Evolutionary conservation across 2,113 vertebrate genomes (phyloP), one percentile per base, ranked within the genome.

Genomic region (Mungos mungo): DNA sequence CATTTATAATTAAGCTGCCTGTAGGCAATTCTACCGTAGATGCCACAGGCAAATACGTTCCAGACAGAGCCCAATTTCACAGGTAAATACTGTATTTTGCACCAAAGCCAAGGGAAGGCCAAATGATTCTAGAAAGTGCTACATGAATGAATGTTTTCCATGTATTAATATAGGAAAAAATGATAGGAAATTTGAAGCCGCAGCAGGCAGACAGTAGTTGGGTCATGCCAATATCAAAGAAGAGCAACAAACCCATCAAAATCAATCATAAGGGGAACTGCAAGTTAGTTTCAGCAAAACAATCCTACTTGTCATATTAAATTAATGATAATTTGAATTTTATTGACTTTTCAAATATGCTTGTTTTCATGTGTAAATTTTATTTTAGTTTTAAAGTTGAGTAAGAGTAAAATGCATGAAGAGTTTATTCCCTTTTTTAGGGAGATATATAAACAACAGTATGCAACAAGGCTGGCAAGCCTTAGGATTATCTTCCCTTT

Each of bases 241-340:
- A 93, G 90, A 8, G 14, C 50, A 76, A 81, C 21, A 21, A 15
- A 41, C 13, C 57, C 85, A 50, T 92, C 54, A 94, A 87, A 97
- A 65, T 71, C 13, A 90, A 16, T 85, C 85, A 93, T 16, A 38
- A 88, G 35, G 77, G 88, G 57, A 97, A 82, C 11, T 82, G 16
- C 41, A 84, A 92, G 77, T 95, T 68, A 77, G 23, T 38, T 63
- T 93, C 50, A 97, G 45, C 14, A 94, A 95, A 93, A 83, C 19
- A 96, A 82, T 84, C 65, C 95, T 90, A 83, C 71, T 33, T 88
- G 88, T 94, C 80, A 86, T 52, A 80, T 69, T 54, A 88, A 81
- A 45, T 95, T 81, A 77, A 97, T 12, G 3, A 65, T 63, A 72
- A 83, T 90, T 89, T 93, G 71, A 95, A 81, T 83, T 71, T 45